Conservation (phyloP, 2,888 invertebrate species). For the Lasioglossum morio region DNA sequence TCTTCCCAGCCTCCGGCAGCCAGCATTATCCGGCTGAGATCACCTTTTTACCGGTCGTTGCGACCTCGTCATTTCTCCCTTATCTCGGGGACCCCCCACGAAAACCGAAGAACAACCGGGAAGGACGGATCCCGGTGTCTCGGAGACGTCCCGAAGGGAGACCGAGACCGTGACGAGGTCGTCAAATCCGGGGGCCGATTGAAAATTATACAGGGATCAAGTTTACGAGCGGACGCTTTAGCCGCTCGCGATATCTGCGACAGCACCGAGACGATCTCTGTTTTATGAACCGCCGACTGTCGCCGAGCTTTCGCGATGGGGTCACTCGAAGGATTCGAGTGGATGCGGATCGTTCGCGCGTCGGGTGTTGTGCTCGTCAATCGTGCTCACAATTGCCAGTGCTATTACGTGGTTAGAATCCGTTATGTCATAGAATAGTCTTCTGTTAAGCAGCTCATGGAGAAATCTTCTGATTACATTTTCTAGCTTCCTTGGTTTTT, state of each 20-base stretch:
- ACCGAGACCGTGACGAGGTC: slow-evolving; percentile 81
- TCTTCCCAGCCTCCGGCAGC: slow-evolving; percentile 58
- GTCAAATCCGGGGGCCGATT: slow-evolving; percentile 84
- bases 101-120: slow-evolving; percentile 53
- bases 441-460: neutral
- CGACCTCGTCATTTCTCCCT: slow-evolving; percentile 84
- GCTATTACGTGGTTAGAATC: neutral
- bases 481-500: neutral
- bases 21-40: slow-evolving; percentile 82
- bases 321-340: neutral
- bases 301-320: slow-evolving; percentile 1
- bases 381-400: neutral
- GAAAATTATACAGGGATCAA: slow-evolving; percentile 85
- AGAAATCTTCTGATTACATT: neutral
- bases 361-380: neutral
- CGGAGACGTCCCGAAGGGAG: slow-evolving; percentile 50
- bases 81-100: slow-evolving; percentile 79
- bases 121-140: slow-evolving; percentile 32
- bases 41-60: slow-evolving; percentile 85
- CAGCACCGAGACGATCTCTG: slow-evolving; percentile 28
- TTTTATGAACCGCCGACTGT: slow-evolving; percentile 50
- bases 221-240: slow-evolving; percentile 82
- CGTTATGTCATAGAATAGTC: neutral
- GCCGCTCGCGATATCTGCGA: slow-evolving; percentile 54
- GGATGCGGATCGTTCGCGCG: neutral